These are phyloP conservation scores for Paguma larvata DNA, from an alignment of 2,797 vertebrate species.

Conservation along the genomic window DNA sequence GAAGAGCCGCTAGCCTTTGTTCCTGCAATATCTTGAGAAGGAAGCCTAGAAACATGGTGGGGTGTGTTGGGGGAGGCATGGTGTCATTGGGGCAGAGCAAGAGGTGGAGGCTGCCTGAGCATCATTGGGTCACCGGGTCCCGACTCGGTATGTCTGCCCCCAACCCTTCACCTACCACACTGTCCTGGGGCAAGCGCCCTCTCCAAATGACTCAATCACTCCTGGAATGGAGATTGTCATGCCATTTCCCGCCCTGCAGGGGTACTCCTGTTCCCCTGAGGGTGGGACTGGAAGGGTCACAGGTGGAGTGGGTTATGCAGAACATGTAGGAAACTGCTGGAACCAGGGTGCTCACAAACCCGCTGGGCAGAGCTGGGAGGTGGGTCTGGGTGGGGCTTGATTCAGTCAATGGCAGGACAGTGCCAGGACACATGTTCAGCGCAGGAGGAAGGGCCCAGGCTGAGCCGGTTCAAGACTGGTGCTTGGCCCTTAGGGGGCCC, in stretches of 20 bases:
- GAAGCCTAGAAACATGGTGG: neutral
- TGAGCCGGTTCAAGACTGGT: neutral
- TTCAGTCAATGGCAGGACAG: neutral
- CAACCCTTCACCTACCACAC: neutral
- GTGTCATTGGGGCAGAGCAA: neutral
- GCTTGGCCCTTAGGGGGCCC: neutral
- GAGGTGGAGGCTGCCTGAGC: neutral
- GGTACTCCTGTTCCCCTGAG: neutral
- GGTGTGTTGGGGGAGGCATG: neutral
- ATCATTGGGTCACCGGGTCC: neutral
- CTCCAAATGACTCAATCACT: neutral
- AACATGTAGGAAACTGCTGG: neutral
- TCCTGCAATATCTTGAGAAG: neutral
- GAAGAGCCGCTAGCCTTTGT: slow-evolving; percentile 59
- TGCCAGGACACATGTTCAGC: neutral
- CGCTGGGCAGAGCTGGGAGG: neutral
- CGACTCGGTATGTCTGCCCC: neutral
- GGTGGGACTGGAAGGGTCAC: neutral
- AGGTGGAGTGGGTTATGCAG: neutral
- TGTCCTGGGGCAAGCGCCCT: neutral
- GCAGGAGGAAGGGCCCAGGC: neutral
- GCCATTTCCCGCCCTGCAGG: neutral
- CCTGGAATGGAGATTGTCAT: neutral
- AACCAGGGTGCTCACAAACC: neutral
- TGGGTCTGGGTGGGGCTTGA: neutral